Percentiles rank a stretch among this genome's conserved stretches.
Evolutionary conservation across 1,140 invertebrate genomes (phyloP).

Genomic region (Drepana arcuata): DNA sequence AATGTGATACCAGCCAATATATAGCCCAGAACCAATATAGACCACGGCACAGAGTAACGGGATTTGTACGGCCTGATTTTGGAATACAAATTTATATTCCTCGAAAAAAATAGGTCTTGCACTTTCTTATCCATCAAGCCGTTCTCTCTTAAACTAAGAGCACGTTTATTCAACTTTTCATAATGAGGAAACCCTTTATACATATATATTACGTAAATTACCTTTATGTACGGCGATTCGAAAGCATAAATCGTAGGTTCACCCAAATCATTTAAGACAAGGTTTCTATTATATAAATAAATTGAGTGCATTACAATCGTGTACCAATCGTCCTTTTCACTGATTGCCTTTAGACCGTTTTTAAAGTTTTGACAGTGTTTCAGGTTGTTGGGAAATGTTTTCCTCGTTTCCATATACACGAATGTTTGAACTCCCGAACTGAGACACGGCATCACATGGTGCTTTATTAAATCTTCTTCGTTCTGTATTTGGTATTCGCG

Average conservation of each 20-base stretch:
- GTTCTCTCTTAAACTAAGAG: slow-evolving; percentile 29
- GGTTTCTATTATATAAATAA: slow-evolving; percentile 23
- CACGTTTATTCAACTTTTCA: slow-evolving; percentile 12
- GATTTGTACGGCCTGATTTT: no score
- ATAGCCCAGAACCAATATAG: no score
- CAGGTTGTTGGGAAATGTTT: no score
- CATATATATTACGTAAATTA: slow-evolving; percentile 30
- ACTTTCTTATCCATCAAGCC: slow-evolving; percentile 23
- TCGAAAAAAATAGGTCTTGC: slow-evolving; percentile 6
- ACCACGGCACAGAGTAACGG: no score
- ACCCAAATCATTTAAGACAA: slow-evolving; percentile 24
- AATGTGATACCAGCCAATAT: no score
- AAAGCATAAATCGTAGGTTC: slow-evolving; percentile 20
- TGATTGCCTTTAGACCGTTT: slow-evolving; percentile 24
- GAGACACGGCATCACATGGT: no score
- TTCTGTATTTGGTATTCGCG: slow-evolving; percentile 14
- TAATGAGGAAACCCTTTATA: slow-evolving; percentile 41
- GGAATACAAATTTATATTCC: slow-evolving; percentile 4
- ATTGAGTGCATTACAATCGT: slow-evolving; percentile 19
- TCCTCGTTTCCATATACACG: no score
- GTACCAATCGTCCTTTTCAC: slow-evolving; percentile 13
- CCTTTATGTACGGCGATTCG: slow-evolving; percentile 17
- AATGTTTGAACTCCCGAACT: no score
- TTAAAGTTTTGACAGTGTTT: no score
- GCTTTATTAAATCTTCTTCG: slow-evolving; percentile 7